Evolutionary conservation across 2,113 vertebrate species (phyloP).

Genomic region (Coturnix japonica): DNA sequence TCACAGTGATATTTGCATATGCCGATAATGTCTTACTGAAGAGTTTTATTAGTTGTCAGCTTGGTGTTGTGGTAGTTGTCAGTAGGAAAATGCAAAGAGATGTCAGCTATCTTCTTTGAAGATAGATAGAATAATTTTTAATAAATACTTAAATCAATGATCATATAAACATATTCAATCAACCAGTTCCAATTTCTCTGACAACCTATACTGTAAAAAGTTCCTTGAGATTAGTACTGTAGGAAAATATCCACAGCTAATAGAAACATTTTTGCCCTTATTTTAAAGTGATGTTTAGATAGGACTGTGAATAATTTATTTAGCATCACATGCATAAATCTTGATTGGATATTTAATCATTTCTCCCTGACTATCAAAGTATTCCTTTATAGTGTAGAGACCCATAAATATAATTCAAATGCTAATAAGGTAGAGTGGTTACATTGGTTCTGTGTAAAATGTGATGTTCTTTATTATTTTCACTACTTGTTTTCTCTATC

Average conservation of each 20-base stretch:
- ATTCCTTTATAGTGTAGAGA: neutral
- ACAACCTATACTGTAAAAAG: neutral
- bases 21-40: neutral
- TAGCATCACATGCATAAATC: neutral
- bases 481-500: neutral
- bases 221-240: neutral
- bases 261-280: neutral
- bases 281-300: neutral
- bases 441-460: neutral
- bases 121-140: neutral
- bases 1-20: neutral
- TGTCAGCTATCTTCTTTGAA: neutral
- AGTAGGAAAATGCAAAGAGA: neutral
- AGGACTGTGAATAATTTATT: neutral
- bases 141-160: neutral
- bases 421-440: neutral
- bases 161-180: neutral
- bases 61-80: neutral
- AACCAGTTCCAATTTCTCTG: neutral
- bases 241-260: neutral
- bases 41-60: neutral
- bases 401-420: neutral
- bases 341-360: neutral
- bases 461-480: neutral
- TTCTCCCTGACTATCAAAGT: constrained; percentile 1